Evolutionary conservation across 1,140 invertebrate species (phyloP).

Genomic region (Galleria mellonella): DNA sequence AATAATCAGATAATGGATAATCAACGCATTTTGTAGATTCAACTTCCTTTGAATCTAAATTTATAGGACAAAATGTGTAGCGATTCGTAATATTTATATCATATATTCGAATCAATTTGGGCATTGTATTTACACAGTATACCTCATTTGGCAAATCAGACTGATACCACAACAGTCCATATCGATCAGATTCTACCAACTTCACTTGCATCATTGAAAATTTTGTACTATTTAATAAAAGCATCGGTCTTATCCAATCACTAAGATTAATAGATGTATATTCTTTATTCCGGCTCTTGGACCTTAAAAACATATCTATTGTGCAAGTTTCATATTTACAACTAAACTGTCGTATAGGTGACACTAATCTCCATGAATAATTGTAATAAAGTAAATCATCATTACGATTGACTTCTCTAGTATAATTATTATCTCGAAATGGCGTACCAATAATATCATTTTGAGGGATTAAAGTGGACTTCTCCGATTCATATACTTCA

Average conservation of each 20-base stretch:
- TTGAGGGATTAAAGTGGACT: not conserved
- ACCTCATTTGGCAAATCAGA: constrained; percentile 33
- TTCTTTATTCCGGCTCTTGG: not conserved
- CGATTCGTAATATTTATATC: constrained; percentile 26
- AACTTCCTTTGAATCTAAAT: constrained; percentile 13
- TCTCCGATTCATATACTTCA: not conserved
- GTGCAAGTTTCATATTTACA: not conserved
- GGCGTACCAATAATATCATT: too few relatives aligned
- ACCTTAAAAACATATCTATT: not conserved
- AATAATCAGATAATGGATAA: constrained; percentile 18
- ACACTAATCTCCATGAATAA: not conserved
- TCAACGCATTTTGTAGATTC: constrained; percentile 22
- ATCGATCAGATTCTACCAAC: constrained; percentile 10
- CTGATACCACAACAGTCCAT: constrained; percentile 53
- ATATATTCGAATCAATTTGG: constrained; percentile 37
- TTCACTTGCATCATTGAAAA: constrained; percentile 37
- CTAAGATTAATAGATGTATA: not conserved
- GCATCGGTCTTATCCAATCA: constrained; percentile 34
- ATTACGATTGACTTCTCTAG: not conserved
- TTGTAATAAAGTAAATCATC: not conserved
- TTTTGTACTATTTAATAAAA: constrained; percentile 19
- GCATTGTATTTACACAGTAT: constrained; percentile 40
- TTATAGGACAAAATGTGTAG: constrained; percentile 50
- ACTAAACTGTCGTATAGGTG: not conserved
- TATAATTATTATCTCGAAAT: too few relatives aligned